phyloP scores from a whole-genome alignment of 2,888 invertebrate genomes.

The Hirtodrosophila alboralis region DNA sequence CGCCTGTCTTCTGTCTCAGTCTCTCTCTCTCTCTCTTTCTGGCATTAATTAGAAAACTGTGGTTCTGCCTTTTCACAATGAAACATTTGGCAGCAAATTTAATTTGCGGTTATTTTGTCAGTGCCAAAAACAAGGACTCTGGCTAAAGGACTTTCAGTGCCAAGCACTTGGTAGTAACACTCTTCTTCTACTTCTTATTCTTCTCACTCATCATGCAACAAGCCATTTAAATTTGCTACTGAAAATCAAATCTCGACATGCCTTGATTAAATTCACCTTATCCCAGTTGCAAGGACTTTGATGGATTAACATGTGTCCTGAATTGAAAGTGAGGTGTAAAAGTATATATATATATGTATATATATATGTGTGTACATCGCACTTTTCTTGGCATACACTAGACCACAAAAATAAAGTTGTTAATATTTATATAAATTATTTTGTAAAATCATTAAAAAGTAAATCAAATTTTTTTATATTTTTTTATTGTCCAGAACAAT shows the following conservation, averaged over 20 bases:
- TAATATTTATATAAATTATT: too few relatives aligned
- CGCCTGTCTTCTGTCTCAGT: slow-evolving; percentile 19
- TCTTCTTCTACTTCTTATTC: too few relatives aligned
- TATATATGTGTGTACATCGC: slow-evolving; percentile 29
- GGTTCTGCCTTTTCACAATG: slow-evolving; percentile 40
- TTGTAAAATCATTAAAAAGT: too few relatives aligned
- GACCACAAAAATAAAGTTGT: too few relatives aligned
- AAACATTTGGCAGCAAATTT: slow-evolving; percentile 54
- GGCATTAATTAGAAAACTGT: slow-evolving; percentile 59
- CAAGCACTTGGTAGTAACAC: too few relatives aligned
- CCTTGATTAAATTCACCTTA: slow-evolving; percentile 55
- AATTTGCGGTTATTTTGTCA: slow-evolving; percentile 48
- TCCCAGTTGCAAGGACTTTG: slow-evolving; percentile 48
- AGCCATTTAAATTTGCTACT: slow-evolving; percentile 28
- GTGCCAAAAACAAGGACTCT: not conserved
- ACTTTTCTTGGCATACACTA: slow-evolving; percentile 9
- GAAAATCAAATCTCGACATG: slow-evolving; percentile 42
- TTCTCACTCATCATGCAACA: too few relatives aligned
- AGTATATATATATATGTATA: too few relatives aligned
- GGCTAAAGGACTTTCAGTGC: too few relatives aligned
- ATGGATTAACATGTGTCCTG: slow-evolving; percentile 49
- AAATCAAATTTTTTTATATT: too few relatives aligned
- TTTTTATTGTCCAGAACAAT: too few relatives aligned
- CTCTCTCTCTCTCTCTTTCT: slow-evolving; percentile 14
- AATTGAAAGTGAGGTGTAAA: slow-evolving; percentile 46